phyloP scores from a whole-genome alignment of 64 coral and sea anemone species.

The Anthopleura sola region DNA sequence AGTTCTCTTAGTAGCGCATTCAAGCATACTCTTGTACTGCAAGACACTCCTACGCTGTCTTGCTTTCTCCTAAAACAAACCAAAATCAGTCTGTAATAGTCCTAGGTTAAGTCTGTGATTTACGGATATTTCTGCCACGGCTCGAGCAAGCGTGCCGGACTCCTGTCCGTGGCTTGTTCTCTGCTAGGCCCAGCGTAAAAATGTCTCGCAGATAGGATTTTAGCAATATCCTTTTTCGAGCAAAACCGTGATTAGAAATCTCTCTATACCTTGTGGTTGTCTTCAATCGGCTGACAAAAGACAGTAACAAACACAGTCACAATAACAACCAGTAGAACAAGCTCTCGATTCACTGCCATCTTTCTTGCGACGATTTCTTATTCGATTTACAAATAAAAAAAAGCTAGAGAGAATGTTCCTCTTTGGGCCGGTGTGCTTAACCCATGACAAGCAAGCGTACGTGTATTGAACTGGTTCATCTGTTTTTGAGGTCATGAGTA shows the following conservation, averaged over 20 bases:
- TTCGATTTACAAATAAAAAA: not conserved
- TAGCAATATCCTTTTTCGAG: too few species aligned
- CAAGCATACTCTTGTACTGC: not conserved
- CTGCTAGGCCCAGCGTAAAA: too few species aligned
- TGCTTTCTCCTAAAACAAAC: not conserved
- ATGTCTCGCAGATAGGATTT: too few species aligned
- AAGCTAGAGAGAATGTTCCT: not conserved
- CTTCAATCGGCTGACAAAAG: not conserved
- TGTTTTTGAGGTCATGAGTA: too few species aligned
- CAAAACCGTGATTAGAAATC: not conserved
- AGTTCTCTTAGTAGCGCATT: not conserved
- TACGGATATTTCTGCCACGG: not conserved
- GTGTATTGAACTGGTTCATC: too few species aligned
- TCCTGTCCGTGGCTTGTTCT: too few species aligned
- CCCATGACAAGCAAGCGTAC: too few species aligned
- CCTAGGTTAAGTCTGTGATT: not conserved
- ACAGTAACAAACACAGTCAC: not conserved
- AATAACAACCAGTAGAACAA: not conserved
- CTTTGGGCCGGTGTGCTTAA: not conserved
- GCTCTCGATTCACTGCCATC: not conserved
- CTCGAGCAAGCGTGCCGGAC: too few species aligned
- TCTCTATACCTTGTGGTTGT: not conserved
- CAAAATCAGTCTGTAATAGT: not conserved
- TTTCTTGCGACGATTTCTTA: not conserved
- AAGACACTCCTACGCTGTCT: not conserved